A percentile compares a stretch with the other conserved stretches of the same genome.
Evolutionary conservation across 2,888 invertebrate genomes (phyloP).

Genomic region (Operophtera brumata): DNA sequence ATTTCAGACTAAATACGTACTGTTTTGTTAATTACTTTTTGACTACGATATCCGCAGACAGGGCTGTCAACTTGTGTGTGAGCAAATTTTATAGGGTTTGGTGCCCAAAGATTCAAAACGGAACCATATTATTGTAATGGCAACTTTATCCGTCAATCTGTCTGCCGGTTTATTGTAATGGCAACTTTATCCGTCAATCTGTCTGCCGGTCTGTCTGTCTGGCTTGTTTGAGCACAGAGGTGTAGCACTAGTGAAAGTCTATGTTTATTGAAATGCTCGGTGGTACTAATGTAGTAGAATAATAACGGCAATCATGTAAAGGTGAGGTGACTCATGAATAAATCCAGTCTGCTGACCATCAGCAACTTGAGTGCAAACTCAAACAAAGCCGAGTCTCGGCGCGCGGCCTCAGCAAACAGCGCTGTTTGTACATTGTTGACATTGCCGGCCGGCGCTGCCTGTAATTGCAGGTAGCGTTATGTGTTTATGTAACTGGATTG

Average conservation of each 20-base stretch:
- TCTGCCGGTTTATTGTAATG: no score
- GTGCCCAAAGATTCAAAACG: no score
- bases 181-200: no score
- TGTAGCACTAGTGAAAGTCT: no score
- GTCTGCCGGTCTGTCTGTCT: no score
- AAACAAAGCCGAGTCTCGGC: constrained; percentile 21
- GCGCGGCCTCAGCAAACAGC: constrained; percentile 24
- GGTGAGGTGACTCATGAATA: constrained; percentile 22
- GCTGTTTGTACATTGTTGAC: constrained; percentile 19
- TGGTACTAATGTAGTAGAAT: no score
- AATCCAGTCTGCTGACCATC: constrained; percentile 17
- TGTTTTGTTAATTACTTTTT: constrained; percentile 36
- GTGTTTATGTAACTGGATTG: constrained; percentile 15
- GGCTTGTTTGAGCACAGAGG: no score
- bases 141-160: no score
- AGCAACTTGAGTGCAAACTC: constrained; percentile 26
- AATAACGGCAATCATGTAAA: constrained; percentile 20
- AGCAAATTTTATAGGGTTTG: background rate
- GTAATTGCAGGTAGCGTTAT: constrained; percentile 21
- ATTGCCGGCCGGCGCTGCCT: constrained; percentile 13
- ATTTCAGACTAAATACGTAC: constrained; percentile 42
- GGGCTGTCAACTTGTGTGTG: constrained; percentile 1
- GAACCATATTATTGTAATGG: no score
- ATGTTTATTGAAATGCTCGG: no score
- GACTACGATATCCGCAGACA: constrained; percentile 18